Percentiles rank a stretch among this genome's conserved stretches.
phyloP scores from a whole-genome alignment of 2,113 vertebrate species.

The Crotalus tigris region DNA sequence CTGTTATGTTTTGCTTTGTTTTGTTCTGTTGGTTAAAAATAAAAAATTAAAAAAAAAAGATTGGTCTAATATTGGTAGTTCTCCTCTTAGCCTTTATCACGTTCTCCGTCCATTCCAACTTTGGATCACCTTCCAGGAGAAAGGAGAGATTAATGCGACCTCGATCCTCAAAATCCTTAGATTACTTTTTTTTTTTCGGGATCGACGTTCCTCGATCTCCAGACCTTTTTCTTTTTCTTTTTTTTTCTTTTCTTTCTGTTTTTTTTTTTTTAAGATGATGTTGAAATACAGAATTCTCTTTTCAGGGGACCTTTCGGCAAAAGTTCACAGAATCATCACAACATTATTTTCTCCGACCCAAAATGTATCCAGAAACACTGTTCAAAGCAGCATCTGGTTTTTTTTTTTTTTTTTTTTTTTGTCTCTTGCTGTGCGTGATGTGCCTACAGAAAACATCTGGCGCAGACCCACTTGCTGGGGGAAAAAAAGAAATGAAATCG shows the following conservation, averaged over 20 bases:
- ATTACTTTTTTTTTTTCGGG: no score
- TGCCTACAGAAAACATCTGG: slow-evolving; percentile 7
- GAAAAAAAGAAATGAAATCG: not conserved
- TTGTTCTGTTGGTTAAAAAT: no score
- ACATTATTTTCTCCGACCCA: not conserved
- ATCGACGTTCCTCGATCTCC: not conserved
- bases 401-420: not conserved
- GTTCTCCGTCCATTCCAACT: no score
- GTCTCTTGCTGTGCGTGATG: not conserved
- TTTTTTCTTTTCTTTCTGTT: not conserved
- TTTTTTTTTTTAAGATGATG: not conserved
- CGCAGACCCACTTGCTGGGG: no score
- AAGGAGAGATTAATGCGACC: not conserved
- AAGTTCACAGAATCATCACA: not conserved
- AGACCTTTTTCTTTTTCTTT: not conserved
- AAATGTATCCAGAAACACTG: not conserved
- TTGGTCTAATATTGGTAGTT: no score
- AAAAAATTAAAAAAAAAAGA: no score
- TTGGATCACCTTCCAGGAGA: not conserved
- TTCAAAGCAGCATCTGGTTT: not conserved
- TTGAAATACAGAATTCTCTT: not conserved
- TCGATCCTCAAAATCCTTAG: no score
- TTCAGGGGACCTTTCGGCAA: not conserved
- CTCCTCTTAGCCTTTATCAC: no score
- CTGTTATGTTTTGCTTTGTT: no score